Conservation (phyloP, 2,888 invertebrate species). For the Andrena marginata region DNA sequence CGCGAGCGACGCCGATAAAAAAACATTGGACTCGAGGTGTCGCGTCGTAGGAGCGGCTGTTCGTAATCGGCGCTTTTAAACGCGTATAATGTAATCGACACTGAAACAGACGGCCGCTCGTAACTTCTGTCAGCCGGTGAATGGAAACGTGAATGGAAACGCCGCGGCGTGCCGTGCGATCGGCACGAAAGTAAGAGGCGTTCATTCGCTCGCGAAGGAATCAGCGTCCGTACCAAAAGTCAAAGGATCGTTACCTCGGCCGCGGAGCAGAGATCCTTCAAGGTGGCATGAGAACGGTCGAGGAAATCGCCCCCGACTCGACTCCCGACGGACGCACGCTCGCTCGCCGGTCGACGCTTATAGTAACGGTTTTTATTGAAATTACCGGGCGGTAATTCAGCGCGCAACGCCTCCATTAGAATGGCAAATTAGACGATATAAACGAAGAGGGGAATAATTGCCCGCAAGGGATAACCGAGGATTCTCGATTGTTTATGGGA, state of each 20-base stretch:
- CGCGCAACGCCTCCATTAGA: constrained; percentile 31
- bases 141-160: constrained; percentile 82
- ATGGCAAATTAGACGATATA: constrained; percentile 19
- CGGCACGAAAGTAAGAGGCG: constrained; percentile 79
- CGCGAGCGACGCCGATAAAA: constrained; percentile 10
- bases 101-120: constrained; percentile 70
- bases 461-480: background rate
- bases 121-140: constrained; percentile 75
- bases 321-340: constrained; percentile 10
- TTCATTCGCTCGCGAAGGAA: constrained; percentile 68
- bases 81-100: constrained; percentile 71
- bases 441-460: constrained; percentile 25
- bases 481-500: constrained; percentile 11
- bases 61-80: constrained; percentile 61
- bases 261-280: constrained; percentile 49
- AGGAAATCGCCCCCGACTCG: constrained; percentile 34
- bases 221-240: constrained; percentile 63
- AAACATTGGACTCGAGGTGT: constrained; percentile 20
- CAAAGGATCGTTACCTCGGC: constrained; percentile 60
- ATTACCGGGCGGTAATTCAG: background rate
- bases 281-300: constrained; percentile 59
- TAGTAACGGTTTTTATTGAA: constrained; percentile 41
- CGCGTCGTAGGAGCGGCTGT: constrained; percentile 47
- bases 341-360: background rate
- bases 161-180: constrained; percentile 72